Evolutionary conservation across 2,113 vertebrate species (phyloP).

Genomic region (Vanacampus margaritifer): DNA sequence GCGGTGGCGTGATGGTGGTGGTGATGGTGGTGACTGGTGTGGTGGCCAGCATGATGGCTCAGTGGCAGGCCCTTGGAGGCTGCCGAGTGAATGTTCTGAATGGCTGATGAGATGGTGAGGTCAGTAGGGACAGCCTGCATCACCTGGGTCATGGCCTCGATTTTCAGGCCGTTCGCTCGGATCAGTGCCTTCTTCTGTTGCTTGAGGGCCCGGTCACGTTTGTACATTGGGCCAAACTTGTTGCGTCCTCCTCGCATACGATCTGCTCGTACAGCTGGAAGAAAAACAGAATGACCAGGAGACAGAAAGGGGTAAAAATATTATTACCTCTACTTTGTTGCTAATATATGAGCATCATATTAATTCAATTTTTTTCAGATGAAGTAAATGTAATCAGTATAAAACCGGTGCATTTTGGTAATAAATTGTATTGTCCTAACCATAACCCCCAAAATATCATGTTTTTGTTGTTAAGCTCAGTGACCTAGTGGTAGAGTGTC

Average conservation of each 20-base stretch:
- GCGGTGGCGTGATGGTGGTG: constrained; percentile 76
- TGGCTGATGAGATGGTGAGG: constrained; percentile 93
- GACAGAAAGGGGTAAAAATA: constrained; percentile 11
- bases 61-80: constrained; percentile 96
- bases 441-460: not conserved
- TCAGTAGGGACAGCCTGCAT: constrained; percentile 96
- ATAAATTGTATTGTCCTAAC: not conserved
- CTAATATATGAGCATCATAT: not conserved
- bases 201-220: constrained; percentile 94
- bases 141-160: constrained; percentile 96
- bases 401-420: not conserved
- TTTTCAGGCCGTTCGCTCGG: constrained; percentile 95
- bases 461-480: not conserved
- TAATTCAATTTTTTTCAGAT: not conserved
- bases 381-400: not conserved
- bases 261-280: constrained; percentile 90
- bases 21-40: constrained; percentile 68
- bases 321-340: constrained; percentile 4
- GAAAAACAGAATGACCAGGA: constrained; percentile 8
- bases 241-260: constrained; percentile 97
- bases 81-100: constrained; percentile 96
- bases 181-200: constrained; percentile 99
- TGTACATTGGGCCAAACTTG: constrained; percentile 99
- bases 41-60: constrained; percentile 78
- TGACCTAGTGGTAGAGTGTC: no score